Evolutionary conservation across 2,113 vertebrate species (phyloP).

Genomic region (Daubentonia madagascariensis): DNA sequence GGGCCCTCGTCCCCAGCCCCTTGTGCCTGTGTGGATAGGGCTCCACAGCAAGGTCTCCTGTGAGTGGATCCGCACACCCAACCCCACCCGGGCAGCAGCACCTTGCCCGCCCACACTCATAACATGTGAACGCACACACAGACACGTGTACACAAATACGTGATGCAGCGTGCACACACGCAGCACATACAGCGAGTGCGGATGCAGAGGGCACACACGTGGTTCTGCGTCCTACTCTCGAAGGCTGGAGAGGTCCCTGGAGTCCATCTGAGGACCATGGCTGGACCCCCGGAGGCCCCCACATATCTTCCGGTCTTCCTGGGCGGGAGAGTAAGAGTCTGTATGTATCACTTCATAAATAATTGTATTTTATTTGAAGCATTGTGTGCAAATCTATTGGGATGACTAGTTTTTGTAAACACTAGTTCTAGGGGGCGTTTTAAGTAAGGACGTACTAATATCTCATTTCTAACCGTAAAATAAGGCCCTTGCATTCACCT

Average conservation of each 20-base stretch:
- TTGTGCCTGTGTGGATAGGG: too few species aligned
- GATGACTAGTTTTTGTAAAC: too few species aligned
- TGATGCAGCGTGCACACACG: background rate
- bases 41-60: background rate
- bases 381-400: accelerated
- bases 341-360: background rate
- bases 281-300: too few species aligned
- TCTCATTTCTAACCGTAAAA: background rate
- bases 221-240: background rate
- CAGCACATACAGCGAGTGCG: background rate
- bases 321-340: background rate
- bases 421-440: background rate
- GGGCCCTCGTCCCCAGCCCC: background rate
- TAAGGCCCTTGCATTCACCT: background rate
- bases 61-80: too few species aligned
- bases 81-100: background rate
- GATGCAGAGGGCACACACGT: background rate
- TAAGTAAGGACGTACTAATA: background rate
- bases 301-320: background rate
- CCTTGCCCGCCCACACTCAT: too few species aligned
- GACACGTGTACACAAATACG: background rate
- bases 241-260: background rate
- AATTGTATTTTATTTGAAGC: background rate
- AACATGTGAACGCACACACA: background rate
- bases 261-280: background rate